Evolutionary conservation across 2,113 vertebrate species (phyloP).

Genomic region (Motacilla tschutschensis): DNA sequence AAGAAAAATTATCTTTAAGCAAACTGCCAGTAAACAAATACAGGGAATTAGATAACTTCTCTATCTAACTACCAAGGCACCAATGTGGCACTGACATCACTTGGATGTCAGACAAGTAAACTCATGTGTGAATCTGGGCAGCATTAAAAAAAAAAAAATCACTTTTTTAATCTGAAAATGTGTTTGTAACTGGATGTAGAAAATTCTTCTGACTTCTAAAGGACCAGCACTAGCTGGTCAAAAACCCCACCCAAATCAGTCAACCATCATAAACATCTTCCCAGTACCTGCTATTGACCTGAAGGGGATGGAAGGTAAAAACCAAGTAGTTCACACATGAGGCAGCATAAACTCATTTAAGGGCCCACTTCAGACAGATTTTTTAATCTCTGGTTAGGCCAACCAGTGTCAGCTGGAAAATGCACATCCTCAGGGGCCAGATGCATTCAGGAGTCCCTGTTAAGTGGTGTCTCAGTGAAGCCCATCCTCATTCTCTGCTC

Average conservation of each 20-base stretch:
- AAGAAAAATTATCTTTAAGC: background rate
- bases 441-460: background rate
- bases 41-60: background rate
- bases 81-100: background rate
- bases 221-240: background rate
- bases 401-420: background rate
- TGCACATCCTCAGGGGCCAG: background rate
- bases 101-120: background rate
- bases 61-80: background rate
- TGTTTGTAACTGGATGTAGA: background rate
- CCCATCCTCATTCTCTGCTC: background rate
- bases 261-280: background rate
- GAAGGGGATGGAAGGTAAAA: background rate
- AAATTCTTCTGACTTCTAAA: background rate
- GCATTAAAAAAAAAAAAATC: background rate
- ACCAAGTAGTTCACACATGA: background rate
- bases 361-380: background rate
- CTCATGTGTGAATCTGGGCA: background rate
- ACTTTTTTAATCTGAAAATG: background rate
- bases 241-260: background rate
- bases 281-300: background rate
- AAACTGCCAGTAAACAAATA: background rate
- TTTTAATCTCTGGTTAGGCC: background rate
- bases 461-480: background rate
- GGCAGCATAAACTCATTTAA: background rate